phyloP scores from a whole-genome alignment of 2,797 vertebrate species.

The Poecilia picta region DNA sequence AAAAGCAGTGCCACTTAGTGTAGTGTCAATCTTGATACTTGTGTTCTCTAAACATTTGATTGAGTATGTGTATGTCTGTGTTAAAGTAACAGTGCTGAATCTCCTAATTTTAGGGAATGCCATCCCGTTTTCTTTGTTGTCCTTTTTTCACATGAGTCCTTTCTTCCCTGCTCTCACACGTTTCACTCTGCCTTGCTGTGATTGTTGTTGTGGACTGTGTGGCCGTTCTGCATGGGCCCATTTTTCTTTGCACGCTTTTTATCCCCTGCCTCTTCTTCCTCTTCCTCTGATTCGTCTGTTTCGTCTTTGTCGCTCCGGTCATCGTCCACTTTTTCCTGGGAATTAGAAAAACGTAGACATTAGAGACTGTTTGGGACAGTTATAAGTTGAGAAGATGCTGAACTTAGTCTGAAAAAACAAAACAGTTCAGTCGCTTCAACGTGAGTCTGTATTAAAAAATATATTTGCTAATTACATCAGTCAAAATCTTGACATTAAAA shows the following conservation, averaged over 20 bases:
- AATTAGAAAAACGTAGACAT: not conserved
- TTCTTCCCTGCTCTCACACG: slow-evolving; percentile 36
- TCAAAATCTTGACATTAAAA: not conserved
- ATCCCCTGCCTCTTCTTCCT: slow-evolving; percentile 47
- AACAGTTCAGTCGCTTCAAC: not conserved
- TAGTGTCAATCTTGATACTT: slow-evolving; percentile 56
- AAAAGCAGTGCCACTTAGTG: slow-evolving; percentile 32
- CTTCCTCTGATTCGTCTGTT: slow-evolving; percentile 82
- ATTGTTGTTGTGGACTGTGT: slow-evolving; percentile 87
- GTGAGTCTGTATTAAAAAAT: not conserved
- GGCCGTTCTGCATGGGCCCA: slow-evolving; percentile 86
- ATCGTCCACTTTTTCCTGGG: slow-evolving; percentile 88
- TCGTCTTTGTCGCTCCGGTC: slow-evolving; percentile 94
- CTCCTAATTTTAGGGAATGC: slow-evolving; percentile 46
- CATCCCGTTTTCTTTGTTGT: slow-evolving; percentile 24
- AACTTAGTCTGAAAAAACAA: slow-evolving; percentile 6
- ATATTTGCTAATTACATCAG: not conserved
- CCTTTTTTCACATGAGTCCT: slow-evolving; percentile 53
- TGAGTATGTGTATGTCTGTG: slow-evolving; percentile 52
- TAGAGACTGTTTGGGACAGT: not conserved
- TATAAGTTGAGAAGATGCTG: slow-evolving; percentile 17
- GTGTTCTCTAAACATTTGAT: slow-evolving; percentile 50
- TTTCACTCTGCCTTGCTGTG: slow-evolving; percentile 89
- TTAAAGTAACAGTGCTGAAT: slow-evolving; percentile 64
- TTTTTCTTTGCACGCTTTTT: slow-evolving; percentile 77